Evolutionary conservation across 2,113 vertebrate species (phyloP), one percentile per base, ranked within the genome.

Genomic region (Scomber colias): DNA sequence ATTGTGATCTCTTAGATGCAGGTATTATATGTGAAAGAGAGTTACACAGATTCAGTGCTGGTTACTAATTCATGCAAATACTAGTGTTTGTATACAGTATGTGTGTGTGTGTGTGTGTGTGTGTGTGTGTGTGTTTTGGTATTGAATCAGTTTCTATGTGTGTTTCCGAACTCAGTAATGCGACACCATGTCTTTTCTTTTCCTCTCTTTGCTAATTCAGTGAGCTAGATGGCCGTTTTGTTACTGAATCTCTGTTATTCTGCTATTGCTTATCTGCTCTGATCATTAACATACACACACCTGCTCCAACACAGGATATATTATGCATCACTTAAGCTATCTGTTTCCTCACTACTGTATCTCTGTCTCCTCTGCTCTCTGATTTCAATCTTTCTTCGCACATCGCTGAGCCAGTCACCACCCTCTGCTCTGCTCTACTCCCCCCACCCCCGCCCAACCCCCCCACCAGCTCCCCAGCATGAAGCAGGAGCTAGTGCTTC

Each of bases 401-500:
- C 55, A 8, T 13, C 71, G 48, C 62, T 2, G 19, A 16, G 46
- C 40, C 19, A 48, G 31, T 68, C 31, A 51, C 45, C 49, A 66
- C 49, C 35, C n/a, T 16, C 15, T 67, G 12, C 13, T 12, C 24
- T 27, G 24, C 24, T 27, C 24, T 21, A 21, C 21, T 21, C 24
- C 24, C 3, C 24, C 3, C 24, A 2, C 24, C 24, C 24, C 3
- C 24, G 2, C 35, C 13, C 44, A 19, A 61, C 12, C 15, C 50
- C 19, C 51, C 54, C 50, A 57, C 46, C 76, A 86, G 85, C 60
- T 62, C 73, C 74, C 73, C 92, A 90, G 83, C 69, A 90, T 93
- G 92, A 84, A 88, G 86, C 83, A 85, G 81, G 83, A 90, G 83
- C 88, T 77, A 69, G 78, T 79, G 87, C 80, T 81, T 71, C 81